A percentile compares a stretch with the other conserved stretches of the same genome.
phyloP scores from a whole-genome alignment of 2,113 vertebrate genomes.

The Rousettus leschenaultii region DNA sequence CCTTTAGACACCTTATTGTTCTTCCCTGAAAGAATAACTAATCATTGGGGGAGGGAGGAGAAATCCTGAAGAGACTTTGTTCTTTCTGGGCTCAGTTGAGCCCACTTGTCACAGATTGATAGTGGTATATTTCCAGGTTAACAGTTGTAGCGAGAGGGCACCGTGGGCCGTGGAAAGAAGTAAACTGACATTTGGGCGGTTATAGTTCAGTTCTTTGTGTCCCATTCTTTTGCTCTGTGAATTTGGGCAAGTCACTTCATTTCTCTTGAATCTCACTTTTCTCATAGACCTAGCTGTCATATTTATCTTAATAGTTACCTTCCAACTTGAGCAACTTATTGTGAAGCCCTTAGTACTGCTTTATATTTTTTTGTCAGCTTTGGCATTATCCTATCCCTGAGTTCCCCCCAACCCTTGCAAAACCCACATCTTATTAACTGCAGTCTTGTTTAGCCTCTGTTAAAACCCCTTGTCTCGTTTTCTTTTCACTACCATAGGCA shows the following conservation, averaged over 20 bases:
- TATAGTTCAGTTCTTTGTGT: not conserved
- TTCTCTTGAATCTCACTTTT: not conserved
- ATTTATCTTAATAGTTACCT: not conserved
- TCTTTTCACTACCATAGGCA: not conserved
- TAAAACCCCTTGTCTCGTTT: not conserved
- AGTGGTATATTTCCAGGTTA: not conserved
- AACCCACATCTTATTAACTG: not conserved
- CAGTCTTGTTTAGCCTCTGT: not conserved
- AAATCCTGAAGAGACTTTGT: not conserved
- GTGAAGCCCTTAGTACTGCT: not conserved
- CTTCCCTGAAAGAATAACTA: not conserved
- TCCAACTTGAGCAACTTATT: not conserved
- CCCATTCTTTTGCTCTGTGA: not conserved
- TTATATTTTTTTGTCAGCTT: not conserved
- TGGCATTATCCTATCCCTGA: not conserved
- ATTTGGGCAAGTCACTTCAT: not conserved
- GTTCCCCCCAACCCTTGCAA: not conserved
- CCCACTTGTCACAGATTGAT: not conserved
- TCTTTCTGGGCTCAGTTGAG: not conserved
- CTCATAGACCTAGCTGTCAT: not conserved
- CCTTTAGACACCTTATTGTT: not conserved
- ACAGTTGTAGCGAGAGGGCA: not conserved
- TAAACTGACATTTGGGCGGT: not conserved
- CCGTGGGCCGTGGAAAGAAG: not conserved
- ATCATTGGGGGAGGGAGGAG: not conserved